Evolutionary conservation across 2,113 vertebrate genomes (phyloP).

Genomic region (Balaeniceps rex): DNA sequence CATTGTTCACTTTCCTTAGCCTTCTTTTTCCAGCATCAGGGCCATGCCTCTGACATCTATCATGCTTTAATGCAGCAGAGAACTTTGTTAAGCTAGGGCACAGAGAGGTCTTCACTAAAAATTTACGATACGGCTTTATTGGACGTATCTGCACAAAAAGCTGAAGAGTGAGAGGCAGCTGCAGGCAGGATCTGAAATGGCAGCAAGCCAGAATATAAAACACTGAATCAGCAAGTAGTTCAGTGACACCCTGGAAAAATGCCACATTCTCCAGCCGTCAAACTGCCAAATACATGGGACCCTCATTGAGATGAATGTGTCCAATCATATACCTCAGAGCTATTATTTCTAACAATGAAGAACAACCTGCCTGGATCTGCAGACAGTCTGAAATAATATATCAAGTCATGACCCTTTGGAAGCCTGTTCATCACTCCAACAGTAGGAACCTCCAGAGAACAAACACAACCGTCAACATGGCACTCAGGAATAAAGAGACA

Average conservation of each 20-base stretch:
- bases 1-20: not conserved
- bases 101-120: not conserved
- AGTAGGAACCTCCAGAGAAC: not conserved
- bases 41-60: not conserved
- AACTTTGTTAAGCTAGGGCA: not conserved
- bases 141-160: not conserved
- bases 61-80: not conserved
- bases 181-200: conserved; percentile 4
- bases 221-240: conserved; percentile 22
- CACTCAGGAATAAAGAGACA: not conserved
- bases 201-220: conserved; percentile 23
- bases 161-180: not conserved
- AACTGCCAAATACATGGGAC: not conserved
- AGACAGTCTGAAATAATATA: conserved; percentile 16
- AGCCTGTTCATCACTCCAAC: not conserved
- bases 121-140: not conserved
- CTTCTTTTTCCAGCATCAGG: not conserved
- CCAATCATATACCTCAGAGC: conserved; percentile 7
- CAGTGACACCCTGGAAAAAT: conserved; percentile 10
- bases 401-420: not conserved
- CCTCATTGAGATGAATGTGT: conserved; percentile 17
- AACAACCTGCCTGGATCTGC: not conserved
- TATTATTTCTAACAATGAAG: not conserved
- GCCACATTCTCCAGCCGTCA: not conserved
- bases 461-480: not conserved